Base-by-base conservation (phyloP, 2,888 invertebrate species). In the Apamea crenata region DNA sequence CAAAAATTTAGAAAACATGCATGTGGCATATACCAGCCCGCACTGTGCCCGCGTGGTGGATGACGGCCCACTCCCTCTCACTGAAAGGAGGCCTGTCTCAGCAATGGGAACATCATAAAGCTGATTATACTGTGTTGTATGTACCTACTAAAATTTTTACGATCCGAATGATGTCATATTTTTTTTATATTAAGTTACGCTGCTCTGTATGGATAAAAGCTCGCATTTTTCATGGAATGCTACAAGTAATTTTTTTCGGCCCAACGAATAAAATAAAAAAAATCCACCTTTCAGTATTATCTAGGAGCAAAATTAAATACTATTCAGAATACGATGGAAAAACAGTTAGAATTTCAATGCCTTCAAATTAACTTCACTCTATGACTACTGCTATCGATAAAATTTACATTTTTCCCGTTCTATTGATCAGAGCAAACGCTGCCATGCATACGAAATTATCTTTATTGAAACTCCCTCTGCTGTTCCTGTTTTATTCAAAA, bases 401-500 rank as follows among this genome's bases (percentile, higher is more conserved):
- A 81, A 87, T 79, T 78, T 61, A 63, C 70, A 75, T 80, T 74
- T 85, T 77, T 50, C 47, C 68, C 50, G 32, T 81, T 84, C 47
- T 77, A 80, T 80, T 69, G 77, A 70, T 73, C 66, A 61, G n/a
- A 75, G 44, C 53, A 67, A 73, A 79, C 56, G 74, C 76, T 32
- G 78, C 69, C 66, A 80, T 83, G 87, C 83, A 85, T 87, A 83
- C 77, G 66, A 87, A 87, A 81, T 78, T 71, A 78, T 74, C 72
- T 77, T 69, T 74, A 78, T 73, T 80, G 77, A 82, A 85, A 77
- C 61, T 80, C 74, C 66, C 66, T 72, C 69, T 32, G 32, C 68
- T 63, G n/a, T 74, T 68, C 47, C 71, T 77, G 67, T 79, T 84
- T 80, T 73, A 79, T 83, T 81, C 68, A 81, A 84, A 82, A 83